Conservation (phyloP, 2,888 invertebrate genomes). For the Melinopterus prodromus region DNA sequence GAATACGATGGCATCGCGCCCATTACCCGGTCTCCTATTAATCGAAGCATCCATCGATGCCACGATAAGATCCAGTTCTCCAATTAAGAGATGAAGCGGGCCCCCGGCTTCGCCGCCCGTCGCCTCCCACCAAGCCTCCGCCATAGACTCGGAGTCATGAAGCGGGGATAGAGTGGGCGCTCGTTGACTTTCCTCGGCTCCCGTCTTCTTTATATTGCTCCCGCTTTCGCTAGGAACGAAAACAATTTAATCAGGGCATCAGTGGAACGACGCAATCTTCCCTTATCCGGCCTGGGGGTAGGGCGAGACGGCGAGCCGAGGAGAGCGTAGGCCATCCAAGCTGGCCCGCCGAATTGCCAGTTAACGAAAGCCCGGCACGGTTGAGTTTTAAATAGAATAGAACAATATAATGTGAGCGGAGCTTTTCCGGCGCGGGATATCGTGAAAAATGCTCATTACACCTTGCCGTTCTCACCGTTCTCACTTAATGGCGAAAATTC, state of each 20-base stretch:
- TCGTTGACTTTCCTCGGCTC: slow-evolving; percentile 7
- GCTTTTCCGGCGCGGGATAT: slow-evolving; percentile 38
- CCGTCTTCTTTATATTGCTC: slow-evolving; percentile 17
- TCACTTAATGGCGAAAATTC: not conserved
- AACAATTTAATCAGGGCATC: slow-evolving; percentile 56
- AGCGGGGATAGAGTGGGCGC: slow-evolving; percentile 26
- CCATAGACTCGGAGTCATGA: slow-evolving; percentile 29
- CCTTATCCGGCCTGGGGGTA: slow-evolving; percentile 44
- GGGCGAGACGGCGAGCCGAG: slow-evolving; percentile 14
- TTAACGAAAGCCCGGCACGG: slow-evolving; percentile 47
- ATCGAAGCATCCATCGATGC: slow-evolving; percentile 8
- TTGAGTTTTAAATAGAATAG: slow-evolving; percentile 49
- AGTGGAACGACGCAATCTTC: slow-evolving; percentile 55
- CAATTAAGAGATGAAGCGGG: slow-evolving; percentile 17
- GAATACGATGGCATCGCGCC: not conserved
- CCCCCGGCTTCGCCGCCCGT: not conserved
- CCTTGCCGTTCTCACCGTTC: not conserved
- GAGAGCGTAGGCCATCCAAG: slow-evolving; percentile 27
- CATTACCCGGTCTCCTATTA: slow-evolving; percentile 1
- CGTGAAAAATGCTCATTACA: slow-evolving; percentile 38
- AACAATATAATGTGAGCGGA: slow-evolving; percentile 41
- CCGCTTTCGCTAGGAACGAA: slow-evolving; percentile 44
- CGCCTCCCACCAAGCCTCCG: not conserved
- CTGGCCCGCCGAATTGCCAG: slow-evolving; percentile 48
- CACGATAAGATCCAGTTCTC: slow-evolving; percentile 9